phyloP scores from a whole-genome alignment of 2,888 invertebrate genomes.

The Tetrapedia diversipes region DNA sequence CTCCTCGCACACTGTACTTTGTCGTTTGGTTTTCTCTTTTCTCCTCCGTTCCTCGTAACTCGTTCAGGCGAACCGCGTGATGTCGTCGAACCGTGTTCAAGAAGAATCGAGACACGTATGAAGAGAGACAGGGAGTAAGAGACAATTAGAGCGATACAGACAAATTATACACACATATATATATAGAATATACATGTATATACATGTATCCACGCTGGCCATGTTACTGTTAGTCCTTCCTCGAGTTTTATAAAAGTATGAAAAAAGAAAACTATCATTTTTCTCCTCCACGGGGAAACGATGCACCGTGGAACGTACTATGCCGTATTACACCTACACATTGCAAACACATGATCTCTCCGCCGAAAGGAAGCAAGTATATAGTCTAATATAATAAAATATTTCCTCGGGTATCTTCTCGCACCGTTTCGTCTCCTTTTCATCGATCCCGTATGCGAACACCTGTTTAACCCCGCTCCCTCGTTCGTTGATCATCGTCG shows the following conservation, averaged over 20 bases:
- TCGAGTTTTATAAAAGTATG: slow-evolving; percentile 61
- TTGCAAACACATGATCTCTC: slow-evolving; percentile 63
- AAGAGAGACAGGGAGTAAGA: slow-evolving; percentile 13
- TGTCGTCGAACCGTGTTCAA: slow-evolving; percentile 35
- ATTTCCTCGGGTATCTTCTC: slow-evolving; percentile 54
- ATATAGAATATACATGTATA: slow-evolving; percentile 1
- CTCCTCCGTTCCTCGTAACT: too few relatives aligned
- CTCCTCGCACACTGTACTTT: slow-evolving; percentile 57
- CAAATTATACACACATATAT: slow-evolving; percentile 35
- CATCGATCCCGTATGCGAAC: background rate
- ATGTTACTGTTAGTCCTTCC: slow-evolving; percentile 34
- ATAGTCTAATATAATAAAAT: slow-evolving; percentile 64
- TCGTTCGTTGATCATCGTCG: slow-evolving; percentile 54
- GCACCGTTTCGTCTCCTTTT: slow-evolving; percentile 19
- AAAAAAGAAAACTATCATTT: slow-evolving; percentile 53
- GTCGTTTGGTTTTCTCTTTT: background rate
- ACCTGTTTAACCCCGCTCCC: background rate
- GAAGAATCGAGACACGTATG: slow-evolving; percentile 35
- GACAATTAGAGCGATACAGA: slow-evolving; percentile 55
- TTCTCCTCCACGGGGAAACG: slow-evolving; percentile 25
- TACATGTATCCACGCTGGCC: slow-evolving; percentile 31
- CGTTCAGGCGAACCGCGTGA: slow-evolving; percentile 53
- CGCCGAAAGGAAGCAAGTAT: slow-evolving; percentile 61
- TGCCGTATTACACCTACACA: slow-evolving; percentile 51
- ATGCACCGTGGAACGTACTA: slow-evolving; percentile 51